A percentile compares a stretch with the other conserved stretches of the same genome.
phyloP scores from a whole-genome alignment of 1,140 invertebrate genomes.

The Piezodorus guildinii region DNA sequence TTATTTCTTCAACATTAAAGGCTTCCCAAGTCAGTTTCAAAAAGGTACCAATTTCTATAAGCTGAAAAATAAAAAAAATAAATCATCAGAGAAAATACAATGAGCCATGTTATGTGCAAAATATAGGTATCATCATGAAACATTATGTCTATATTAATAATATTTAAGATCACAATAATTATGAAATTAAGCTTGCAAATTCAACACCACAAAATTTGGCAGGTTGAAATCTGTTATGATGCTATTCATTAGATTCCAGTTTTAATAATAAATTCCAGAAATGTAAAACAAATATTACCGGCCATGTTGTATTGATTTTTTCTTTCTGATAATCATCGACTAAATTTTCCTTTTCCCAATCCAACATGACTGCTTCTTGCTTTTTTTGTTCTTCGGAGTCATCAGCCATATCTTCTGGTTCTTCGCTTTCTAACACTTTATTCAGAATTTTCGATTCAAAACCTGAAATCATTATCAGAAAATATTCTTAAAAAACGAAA shows the following conservation, averaged over 20 bases:
- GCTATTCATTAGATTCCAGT: background rate
- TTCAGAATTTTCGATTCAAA: conserved; percentile 18
- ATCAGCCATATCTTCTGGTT: background rate
- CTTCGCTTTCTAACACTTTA: conserved; percentile 3
- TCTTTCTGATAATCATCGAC: background rate
- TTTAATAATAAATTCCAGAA: background rate
- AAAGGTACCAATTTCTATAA: conserved; percentile 39
- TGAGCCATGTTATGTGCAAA: no score
- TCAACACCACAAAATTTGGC: no score
- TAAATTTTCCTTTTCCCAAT: conserved; percentile 15
- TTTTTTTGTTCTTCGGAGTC: conserved; percentile 5
- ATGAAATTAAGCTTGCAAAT: no score
- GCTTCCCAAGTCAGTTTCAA: conserved; percentile 37
- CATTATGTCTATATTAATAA: no score
- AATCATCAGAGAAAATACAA: no score
- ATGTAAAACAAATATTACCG: background rate
- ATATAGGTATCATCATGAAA: no score
- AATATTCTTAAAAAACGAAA: no score
- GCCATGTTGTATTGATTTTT: conserved; percentile 6
- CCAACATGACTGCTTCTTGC: background rate
- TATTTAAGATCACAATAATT: no score
- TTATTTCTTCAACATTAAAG: conserved; percentile 34
- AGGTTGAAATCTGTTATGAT: no score
- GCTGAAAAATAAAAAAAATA: conserved; percentile 18
- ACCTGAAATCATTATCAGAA: background rate